A percentile compares a stretch with the other conserved stretches of the same genome.
These are phyloP conservation scores for Piezodorus guildinii DNA, from an alignment of 1,140 invertebrate genomes.

Conservation along the genomic window DNA sequence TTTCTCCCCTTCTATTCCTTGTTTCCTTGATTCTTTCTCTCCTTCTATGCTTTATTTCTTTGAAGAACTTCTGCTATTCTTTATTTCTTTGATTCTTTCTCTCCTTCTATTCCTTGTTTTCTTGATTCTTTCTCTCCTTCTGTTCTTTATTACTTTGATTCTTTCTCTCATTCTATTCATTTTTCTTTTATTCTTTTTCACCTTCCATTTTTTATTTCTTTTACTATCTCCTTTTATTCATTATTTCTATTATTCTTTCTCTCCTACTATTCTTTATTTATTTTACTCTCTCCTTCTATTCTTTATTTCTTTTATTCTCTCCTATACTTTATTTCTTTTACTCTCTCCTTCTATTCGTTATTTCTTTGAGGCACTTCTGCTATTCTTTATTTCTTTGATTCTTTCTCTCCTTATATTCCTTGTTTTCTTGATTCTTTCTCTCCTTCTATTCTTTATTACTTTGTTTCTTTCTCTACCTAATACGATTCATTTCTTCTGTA, in stretches of 20 bases:
- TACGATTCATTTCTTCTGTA: not conserved
- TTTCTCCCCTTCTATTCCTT: not conserved
- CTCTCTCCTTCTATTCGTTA: not conserved
- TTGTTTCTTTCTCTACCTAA: not conserved
- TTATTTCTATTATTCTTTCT: too few relatives aligned
- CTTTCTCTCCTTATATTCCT: not conserved
- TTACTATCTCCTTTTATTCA: too few relatives aligned
- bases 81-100: too few relatives aligned
- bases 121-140: not conserved
- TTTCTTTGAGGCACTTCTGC: not conserved
- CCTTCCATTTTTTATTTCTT: too few relatives aligned
- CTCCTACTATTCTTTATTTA: not conserved
- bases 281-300: not conserved
- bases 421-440: not conserved
- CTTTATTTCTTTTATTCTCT: not conserved
- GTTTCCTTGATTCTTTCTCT: not conserved
- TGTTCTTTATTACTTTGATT: too few relatives aligned
- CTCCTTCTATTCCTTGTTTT: not conserved
- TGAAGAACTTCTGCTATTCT: not conserved
- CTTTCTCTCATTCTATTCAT: too few relatives aligned
- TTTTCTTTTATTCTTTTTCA: too few relatives aligned
- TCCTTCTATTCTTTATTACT: not conserved
- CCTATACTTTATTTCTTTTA: not conserved
- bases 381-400: not conserved
- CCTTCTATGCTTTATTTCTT: not conserved